Evolutionary conservation across 2,113 vertebrate species (phyloP).

Genomic region (Fregetta grallaria): DNA sequence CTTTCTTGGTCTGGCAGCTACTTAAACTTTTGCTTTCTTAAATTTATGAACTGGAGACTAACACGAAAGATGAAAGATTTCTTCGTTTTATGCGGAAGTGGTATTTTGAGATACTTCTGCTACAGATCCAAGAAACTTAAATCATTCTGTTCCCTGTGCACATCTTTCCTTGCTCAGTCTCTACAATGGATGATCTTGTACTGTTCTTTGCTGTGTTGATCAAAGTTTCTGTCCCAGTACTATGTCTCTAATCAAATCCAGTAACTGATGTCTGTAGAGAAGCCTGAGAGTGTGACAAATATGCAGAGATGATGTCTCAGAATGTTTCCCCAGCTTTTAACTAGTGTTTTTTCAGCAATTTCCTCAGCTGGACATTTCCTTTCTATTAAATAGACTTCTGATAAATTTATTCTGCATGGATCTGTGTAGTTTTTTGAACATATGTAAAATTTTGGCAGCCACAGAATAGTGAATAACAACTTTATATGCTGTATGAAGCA

Average conservation of each 20-base stretch:
- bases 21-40: not conserved
- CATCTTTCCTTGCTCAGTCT: not conserved
- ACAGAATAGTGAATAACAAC: not conserved
- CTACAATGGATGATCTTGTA: not conserved
- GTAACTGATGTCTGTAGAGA: not conserved
- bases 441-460: not conserved
- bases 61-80: not conserved
- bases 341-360: not conserved
- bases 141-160: not conserved
- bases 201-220: not conserved
- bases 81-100: not conserved
- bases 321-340: not conserved
- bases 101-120: not conserved
- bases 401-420: not conserved
- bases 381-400: not conserved
- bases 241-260: not conserved
- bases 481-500: not conserved
- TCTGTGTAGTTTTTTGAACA: not conserved
- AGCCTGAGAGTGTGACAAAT: not conserved
- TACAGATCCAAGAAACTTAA: not conserved
- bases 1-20: not conserved
- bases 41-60: not conserved
- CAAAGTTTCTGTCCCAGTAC: not conserved
- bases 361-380: not conserved
- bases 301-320: not conserved